These are phyloP conservation scores for Flabesymbios commensalis DNA, from an alignment of 2,888 invertebrate species.

Conservation along the genomic window DNA sequence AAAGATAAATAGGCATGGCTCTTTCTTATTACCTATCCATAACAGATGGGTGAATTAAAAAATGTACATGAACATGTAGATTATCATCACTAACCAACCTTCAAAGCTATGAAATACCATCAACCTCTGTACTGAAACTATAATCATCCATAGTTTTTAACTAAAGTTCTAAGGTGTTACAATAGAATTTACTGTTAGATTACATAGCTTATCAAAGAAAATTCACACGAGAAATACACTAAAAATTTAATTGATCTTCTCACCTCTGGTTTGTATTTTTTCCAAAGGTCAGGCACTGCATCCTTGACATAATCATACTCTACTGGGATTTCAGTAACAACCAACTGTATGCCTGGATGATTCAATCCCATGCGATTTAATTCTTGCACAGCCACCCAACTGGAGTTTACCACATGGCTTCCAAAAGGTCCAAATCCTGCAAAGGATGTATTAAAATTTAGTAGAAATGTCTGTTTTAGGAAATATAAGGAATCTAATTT, in stretches of 20 bases:
- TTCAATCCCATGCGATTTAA: constrained; percentile 54
- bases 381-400: constrained; percentile 79
- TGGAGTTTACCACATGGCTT: constrained; percentile 74
- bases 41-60: too few relatives aligned
- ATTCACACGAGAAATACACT: background rate
- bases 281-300: constrained; percentile 73
- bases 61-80: too few relatives aligned
- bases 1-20: too few relatives aligned
- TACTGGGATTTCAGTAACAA: constrained; percentile 58
- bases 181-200: background rate
- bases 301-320: constrained; percentile 73
- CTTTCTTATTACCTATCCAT: too few relatives aligned
- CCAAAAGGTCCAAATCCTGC: constrained; percentile 84
- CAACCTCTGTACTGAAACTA: too few relatives aligned
- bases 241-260: background rate
- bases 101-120: too few relatives aligned
- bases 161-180: too few relatives aligned
- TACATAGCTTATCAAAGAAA: background rate
- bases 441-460: constrained; percentile 18
- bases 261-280: constrained; percentile 73
- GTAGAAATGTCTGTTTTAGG: too few relatives aligned
- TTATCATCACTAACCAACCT: too few relatives aligned
- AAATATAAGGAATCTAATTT: too few relatives aligned
- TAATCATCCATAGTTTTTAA: too few relatives aligned
- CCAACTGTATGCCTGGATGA: constrained; percentile 50